Base-by-base conservation (phyloP, 2,797 vertebrate genomes). In the Rhinichthys osculus region DNA sequence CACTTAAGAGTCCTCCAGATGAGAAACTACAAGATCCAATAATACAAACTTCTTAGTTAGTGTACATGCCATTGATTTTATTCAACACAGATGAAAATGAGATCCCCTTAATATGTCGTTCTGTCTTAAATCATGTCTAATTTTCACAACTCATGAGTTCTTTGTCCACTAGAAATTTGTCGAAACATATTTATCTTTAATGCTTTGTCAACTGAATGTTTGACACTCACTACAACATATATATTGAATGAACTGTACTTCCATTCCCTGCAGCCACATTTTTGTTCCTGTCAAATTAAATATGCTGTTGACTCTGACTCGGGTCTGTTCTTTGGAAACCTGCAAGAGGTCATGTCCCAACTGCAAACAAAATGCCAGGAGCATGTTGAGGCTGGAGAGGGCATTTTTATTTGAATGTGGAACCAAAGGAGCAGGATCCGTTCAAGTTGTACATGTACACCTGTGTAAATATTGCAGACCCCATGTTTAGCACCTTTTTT, bases 1-100 rank as follows among this genome's bases (percentile, higher is more conserved):
- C 76, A 80, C 59, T 81, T 76, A 27, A 70, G 42, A 57, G 33
- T 35, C 2, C 59, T 78, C 57, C 72, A 69, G 59, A 72, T 77
- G 52, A 66, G 77, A 30, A 81, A 73, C 72, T 84, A 17, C 50
- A 74, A 4, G 50, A 79, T 79, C 59, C 64, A 80, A 42, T 86
- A 79, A 78, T 50, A 78, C 70, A 69, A 73, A n/a, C 73, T 16
- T 64, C 62, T 64, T 14, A n/a, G 33, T 50, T 50, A 69, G 5
- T 69, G 11, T 9, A 38, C 17, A 67, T 67, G 3, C 14, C 44
- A 14, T 35, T 70, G 38, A 44, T 50, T 38, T 38, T 16, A n/a
- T 52, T 69, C 23, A 7, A 38, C 64, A 81, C 13, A 1, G 6
- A 57, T 38, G 11, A n/a, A 54, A 77, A 77, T 16, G 13, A 77